Conservation (phyloP, 2,888 invertebrate species). For the Temnothorax rugatulus region DNA sequence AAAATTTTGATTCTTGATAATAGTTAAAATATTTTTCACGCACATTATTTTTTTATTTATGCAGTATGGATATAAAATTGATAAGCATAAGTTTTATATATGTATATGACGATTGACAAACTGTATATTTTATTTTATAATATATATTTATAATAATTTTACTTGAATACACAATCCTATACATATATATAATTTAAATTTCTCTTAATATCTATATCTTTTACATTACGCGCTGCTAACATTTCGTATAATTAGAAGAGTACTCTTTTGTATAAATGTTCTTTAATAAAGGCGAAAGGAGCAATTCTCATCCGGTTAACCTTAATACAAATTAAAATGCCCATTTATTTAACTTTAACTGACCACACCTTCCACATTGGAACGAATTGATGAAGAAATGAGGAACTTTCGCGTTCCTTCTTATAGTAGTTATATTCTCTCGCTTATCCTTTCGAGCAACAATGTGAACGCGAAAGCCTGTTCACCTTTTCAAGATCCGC, state of each 20-base stretch:
- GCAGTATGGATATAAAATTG: background rate
- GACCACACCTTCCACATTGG: constrained; percentile 49
- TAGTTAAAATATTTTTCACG: background rate
- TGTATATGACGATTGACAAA: background rate
- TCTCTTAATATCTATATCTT: background rate
- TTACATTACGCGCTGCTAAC: background rate
- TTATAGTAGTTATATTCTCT: too few species aligned
- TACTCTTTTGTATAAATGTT: constrained; percentile 23
- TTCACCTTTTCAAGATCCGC: constrained; percentile 75
- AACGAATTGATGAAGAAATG: constrained; percentile 35
- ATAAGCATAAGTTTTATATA: background rate
- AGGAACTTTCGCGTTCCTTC: background rate
- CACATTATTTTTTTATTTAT: background rate
- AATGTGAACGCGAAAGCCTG: constrained; percentile 57
- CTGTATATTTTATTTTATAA: background rate
- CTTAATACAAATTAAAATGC: constrained; percentile 26
- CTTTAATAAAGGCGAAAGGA: constrained; percentile 26
- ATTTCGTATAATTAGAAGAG: constrained; percentile 25
- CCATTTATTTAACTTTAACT: constrained; percentile 31
- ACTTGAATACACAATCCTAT: background rate
- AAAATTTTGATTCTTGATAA: background rate
- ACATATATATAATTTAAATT: background rate
- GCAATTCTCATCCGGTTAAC: background rate
- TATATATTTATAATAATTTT: background rate
- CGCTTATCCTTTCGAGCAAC: constrained; percentile 18